A percentile compares a stretch with the other conserved stretches of the same genome.
Conservation (phyloP, 2,888 invertebrate species). For the Parnassius orleans region DNA sequence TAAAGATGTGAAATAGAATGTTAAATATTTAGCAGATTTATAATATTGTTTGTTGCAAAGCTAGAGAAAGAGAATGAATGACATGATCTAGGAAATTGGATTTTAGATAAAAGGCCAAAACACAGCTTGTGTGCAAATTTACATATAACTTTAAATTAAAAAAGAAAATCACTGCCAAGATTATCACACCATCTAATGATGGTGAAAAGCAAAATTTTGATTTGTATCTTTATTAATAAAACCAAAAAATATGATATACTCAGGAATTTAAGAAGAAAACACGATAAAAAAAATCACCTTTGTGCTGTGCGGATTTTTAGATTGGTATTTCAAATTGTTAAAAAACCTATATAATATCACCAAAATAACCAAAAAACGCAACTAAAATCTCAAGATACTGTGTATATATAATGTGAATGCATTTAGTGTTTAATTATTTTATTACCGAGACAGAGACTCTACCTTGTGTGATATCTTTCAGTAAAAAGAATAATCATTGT, state of each 20-base stretch:
- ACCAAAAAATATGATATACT: background rate
- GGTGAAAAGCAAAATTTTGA: no score
- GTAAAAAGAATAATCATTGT: constrained; percentile 32
- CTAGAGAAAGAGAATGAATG: no score
- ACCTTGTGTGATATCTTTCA: constrained; percentile 31
- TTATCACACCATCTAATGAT: no score
- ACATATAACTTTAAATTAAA: no score
- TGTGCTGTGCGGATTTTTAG: background rate
- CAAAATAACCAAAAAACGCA: no score
- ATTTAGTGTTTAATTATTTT: constrained; percentile 22
- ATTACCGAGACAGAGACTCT: constrained; percentile 14
- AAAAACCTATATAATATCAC: background rate
- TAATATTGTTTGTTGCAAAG: background rate
- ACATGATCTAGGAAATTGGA: no score
- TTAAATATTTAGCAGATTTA: background rate
- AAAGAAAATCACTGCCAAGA: no score
- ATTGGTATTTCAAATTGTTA: background rate
- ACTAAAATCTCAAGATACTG: constrained; percentile 1
- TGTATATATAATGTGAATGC: constrained; percentile 23
- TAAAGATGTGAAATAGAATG: background rate
- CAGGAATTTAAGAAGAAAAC: background rate
- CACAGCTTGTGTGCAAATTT: no score
- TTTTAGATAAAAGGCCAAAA: no score
- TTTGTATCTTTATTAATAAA: background rate
- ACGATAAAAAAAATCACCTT: background rate